Conservation (phyloP, 1,140 invertebrate genomes). For the Gryon sp. region DNA sequence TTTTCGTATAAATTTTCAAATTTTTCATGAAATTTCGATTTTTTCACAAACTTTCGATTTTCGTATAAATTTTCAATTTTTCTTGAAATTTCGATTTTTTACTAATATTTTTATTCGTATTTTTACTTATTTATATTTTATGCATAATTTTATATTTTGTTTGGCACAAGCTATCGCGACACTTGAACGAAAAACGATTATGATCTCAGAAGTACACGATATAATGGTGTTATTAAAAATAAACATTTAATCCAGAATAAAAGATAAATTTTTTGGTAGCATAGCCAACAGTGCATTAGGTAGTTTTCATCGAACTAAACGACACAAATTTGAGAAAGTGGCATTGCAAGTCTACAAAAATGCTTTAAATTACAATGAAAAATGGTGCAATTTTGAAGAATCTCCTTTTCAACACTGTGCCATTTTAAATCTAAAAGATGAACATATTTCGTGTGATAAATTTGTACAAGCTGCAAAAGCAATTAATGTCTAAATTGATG, state of each 20-base stretch:
- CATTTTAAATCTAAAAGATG: slow-evolving; percentile 20
- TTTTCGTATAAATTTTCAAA: no score
- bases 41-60: no score
- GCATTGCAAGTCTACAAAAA: no score
- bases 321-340: slow-evolving; percentile 25
- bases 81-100: no score
- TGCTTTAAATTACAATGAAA: slow-evolving; percentile 14
- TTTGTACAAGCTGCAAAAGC: slow-evolving; percentile 1
- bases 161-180: slow-evolving; percentile 23
- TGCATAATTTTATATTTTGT: slow-evolving; percentile 25
- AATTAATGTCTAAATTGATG: slow-evolving; percentile 14
- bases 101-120: no score
- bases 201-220: slow-evolving; percentile 21
- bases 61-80: no score
- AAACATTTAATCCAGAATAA: slow-evolving; percentile 16
- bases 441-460: slow-evolving; percentile 6
- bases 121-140: slow-evolving; percentile 19
- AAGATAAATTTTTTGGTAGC: slow-evolving; percentile 14
- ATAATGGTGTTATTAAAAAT: slow-evolving; percentile 36
- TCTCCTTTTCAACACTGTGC: slow-evolving; percentile 20
- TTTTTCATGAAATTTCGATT: no score
- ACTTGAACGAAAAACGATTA: slow-evolving; percentile 15
- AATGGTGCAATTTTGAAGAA: slow-evolving; percentile 27
- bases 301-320: background rate
- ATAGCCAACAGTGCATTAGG: slow-evolving; percentile 2